These are phyloP conservation scores for Gobio gobio DNA, from an alignment of 2,113 vertebrate genomes.

Conservation along the genomic window DNA sequence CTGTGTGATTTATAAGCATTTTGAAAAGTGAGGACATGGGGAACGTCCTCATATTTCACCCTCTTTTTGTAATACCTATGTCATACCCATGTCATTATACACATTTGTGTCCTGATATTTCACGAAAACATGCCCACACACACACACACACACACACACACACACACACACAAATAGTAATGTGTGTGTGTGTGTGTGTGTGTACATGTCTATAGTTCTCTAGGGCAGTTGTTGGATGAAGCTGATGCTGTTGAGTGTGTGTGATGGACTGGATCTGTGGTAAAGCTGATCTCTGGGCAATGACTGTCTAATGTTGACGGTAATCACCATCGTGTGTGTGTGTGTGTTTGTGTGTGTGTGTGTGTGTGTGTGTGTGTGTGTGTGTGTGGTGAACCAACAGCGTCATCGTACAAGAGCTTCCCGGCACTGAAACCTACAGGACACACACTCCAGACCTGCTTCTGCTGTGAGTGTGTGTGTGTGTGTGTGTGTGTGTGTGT, in stretches of 20 bases:
- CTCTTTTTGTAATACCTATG: no score
- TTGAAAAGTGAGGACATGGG: no score
- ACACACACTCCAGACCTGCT: conserved; percentile 4
- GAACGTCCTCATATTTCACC: no score
- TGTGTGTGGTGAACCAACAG: background rate
- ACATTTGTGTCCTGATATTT: no score
- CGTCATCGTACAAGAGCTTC: conserved; percentile 10
- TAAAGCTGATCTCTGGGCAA: conserved; percentile 5
- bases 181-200: no score
- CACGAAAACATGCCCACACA: no score
- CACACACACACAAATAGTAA: background rate
- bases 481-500: conserved; percentile 9
- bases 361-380: no score
- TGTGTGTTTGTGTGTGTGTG: no score
- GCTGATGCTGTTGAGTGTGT: background rate
- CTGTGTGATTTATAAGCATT: no score
- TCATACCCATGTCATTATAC: no score
- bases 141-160: conserved; percentile 14
- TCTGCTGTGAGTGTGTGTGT: background rate
- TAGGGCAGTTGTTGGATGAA: no score
- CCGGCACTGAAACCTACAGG: conserved; percentile 13
- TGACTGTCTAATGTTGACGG: background rate
- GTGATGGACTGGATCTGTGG: conserved; percentile 15
- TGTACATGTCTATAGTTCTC: no score
- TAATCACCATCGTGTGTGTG: conserved; percentile 18